Evolutionary conservation across 2,888 invertebrate genomes (phyloP).

Genomic region (Spatulosminthurus flaviceps): DNA sequence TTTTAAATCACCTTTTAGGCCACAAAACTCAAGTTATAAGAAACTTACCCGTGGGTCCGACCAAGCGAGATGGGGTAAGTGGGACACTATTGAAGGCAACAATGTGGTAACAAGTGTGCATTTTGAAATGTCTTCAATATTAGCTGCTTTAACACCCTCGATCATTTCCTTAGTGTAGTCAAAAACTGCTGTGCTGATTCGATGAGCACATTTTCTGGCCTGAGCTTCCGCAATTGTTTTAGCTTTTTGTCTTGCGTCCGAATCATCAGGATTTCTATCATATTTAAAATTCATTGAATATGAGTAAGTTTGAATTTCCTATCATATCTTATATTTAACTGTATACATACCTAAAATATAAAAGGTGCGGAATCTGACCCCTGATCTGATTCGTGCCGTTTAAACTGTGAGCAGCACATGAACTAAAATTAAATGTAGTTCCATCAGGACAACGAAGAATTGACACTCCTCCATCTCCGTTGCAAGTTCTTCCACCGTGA

Average conservation of each 20-base stretch:
- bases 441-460: conserved; percentile 93
- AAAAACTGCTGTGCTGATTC: conserved; percentile 59
- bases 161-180: conserved; percentile 58
- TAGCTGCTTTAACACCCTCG: conserved; percentile 30
- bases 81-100: conserved; percentile 84
- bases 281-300: conserved; percentile 5
- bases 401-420: conserved; percentile 86
- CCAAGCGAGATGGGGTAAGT: conserved; percentile 81
- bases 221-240: conserved; percentile 73
- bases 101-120: conserved; percentile 78
- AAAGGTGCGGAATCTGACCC: conserved; percentile 92
- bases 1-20: not conserved
- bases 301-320: conserved; percentile 10
- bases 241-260: conserved; percentile 70
- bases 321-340: too few relatives aligned
- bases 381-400: conserved; percentile 96
- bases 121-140: conserved; percentile 70
- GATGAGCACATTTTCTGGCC: conserved; percentile 76
- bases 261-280: conserved; percentile 71
- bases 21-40: not conserved
- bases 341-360: conserved; percentile 91
- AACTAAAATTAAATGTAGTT: conserved; percentile 86
- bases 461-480: conserved; percentile 91
- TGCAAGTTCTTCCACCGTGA: conserved; percentile 90
- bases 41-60: conserved; percentile 83